phyloP scores from a whole-genome alignment of 1,140 invertebrate species.

The Drosophila tani region DNA sequence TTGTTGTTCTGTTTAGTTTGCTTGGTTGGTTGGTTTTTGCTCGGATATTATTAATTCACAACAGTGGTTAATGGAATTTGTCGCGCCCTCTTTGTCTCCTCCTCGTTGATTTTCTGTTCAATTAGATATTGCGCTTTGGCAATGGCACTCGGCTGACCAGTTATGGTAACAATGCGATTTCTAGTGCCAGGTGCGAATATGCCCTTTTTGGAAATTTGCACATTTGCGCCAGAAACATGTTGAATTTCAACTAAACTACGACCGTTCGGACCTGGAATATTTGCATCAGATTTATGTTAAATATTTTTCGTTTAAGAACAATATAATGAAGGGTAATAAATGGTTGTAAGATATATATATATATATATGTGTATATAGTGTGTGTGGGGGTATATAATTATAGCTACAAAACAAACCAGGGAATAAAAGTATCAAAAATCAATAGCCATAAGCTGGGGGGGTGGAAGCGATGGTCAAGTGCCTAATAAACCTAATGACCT shows the following conservation, averaged over 20 bases:
- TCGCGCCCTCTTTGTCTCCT: constrained; percentile 96
- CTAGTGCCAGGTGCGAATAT: constrained; percentile 98
- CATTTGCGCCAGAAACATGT: constrained; percentile 97
- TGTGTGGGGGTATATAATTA: constrained; percentile 23
- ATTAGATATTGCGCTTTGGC: constrained; percentile 96
- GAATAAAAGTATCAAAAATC: constrained; percentile 26
- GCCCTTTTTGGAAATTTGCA: constrained; percentile 99
- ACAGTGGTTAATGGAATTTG: constrained; percentile 93
- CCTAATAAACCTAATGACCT: constrained; percentile 50
- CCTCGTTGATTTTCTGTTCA: constrained; percentile 97
- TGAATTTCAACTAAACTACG: constrained; percentile 98
- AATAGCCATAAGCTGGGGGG: constrained; percentile 27
- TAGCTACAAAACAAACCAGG: constrained; percentile 17
- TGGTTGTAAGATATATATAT: constrained; percentile 19
- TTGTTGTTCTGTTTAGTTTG: constrained; percentile 45
- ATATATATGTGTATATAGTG: constrained; percentile 24
- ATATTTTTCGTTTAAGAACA: constrained; percentile 40
- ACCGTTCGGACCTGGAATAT: constrained; percentile 92
- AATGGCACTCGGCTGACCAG: constrained; percentile 94
- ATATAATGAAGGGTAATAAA: constrained; percentile 31
- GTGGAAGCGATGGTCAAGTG: constrained; percentile 10
- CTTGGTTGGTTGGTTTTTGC: constrained; percentile 42
- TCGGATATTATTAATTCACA: constrained; percentile 85
- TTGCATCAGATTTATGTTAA: constrained; percentile 80
- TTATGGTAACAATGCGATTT: constrained; percentile 98